These are phyloP conservation scores for Amiota mariae DNA, from an alignment of 2,888 invertebrate species.

Conservation along the genomic window DNA sequence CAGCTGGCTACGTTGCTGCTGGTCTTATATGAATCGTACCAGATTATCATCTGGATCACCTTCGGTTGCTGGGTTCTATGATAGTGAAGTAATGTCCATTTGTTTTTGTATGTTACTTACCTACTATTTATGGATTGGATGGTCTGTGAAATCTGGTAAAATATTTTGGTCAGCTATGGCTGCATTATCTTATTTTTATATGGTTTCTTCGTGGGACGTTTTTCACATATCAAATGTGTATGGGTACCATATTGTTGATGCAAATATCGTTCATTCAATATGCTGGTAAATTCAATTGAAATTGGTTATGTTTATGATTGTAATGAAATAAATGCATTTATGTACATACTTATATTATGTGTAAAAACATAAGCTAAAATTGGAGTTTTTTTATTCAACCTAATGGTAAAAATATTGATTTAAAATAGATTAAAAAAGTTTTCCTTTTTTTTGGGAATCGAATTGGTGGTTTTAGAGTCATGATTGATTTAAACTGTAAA, in stretches of 20 bases:
- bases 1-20: slow-evolving; percentile 94
- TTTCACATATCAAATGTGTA: slow-evolving; percentile 92
- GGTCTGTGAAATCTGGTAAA: slow-evolving; percentile 95
- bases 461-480: too few species aligned
- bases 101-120: slow-evolving; percentile 98
- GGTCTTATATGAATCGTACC: slow-evolving; percentile 97
- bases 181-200: slow-evolving; percentile 97
- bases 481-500: too few species aligned
- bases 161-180: slow-evolving; percentile 92
- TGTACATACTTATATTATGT: too few species aligned
- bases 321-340: too few species aligned
- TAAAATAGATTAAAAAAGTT: too few species aligned
- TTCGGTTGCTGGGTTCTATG: slow-evolving; percentile 97
- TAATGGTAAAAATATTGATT: too few species aligned
- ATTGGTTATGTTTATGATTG: too few species aligned
- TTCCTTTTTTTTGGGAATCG: too few species aligned
- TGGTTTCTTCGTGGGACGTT: slow-evolving; percentile 98
- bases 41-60: slow-evolving; percentile 97
- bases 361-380: too few species aligned
- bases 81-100: slow-evolving; percentile 98
- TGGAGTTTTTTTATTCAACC: too few species aligned
- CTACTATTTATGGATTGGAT: slow-evolving; percentile 98
- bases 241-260: slow-evolving; percentile 97
- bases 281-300: slow-evolving; percentile 83
- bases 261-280: slow-evolving; percentile 95